phyloP scores from a whole-genome alignment of 2,888 invertebrate species.

The Agrochola litura region DNA sequence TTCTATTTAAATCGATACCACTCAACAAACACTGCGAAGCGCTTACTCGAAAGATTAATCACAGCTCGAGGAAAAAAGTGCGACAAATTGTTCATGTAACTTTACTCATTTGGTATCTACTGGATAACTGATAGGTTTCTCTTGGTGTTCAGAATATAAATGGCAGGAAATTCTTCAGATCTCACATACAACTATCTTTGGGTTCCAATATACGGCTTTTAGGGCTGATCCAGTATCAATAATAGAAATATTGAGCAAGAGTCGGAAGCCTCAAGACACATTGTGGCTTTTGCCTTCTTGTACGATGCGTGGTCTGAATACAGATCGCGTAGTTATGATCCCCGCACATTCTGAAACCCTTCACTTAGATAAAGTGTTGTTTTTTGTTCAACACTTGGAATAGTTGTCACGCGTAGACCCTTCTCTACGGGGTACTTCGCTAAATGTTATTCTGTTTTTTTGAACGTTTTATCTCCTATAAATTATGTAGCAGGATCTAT shows the following conservation, averaged over 20 bases:
- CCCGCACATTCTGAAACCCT: slow-evolving; percentile 77
- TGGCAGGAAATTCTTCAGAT: slow-evolving; percentile 36
- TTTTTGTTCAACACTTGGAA: slow-evolving; percentile 75
- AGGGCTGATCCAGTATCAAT: slow-evolving; percentile 75
- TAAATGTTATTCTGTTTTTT: slow-evolving; percentile 63
- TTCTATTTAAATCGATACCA: slow-evolving; percentile 59
- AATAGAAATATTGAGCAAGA: slow-evolving; percentile 85
- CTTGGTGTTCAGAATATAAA: slow-evolving; percentile 55
- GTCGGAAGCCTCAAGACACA: slow-evolving; percentile 84
- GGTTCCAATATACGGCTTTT: slow-evolving; percentile 68
- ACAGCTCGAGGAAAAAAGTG: slow-evolving; percentile 50
- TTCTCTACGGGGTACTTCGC: slow-evolving; percentile 60
- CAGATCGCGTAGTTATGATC: slow-evolving; percentile 77
- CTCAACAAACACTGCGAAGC: slow-evolving; percentile 48
- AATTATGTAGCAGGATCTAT: slow-evolving; percentile 47
- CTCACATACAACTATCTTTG: slow-evolving; percentile 54
- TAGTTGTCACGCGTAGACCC: slow-evolving; percentile 75
- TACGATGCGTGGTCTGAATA: slow-evolving; percentile 80
- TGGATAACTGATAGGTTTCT: slow-evolving; percentile 47
- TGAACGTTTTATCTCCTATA: slow-evolving; percentile 46
- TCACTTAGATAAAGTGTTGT: slow-evolving; percentile 80
- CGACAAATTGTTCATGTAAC: slow-evolving; percentile 53
- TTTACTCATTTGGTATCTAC: slow-evolving; percentile 56
- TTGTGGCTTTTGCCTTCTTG: slow-evolving; percentile 87
- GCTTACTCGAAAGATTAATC: slow-evolving; percentile 46